A percentile compares a stretch with the other conserved stretches of the same genome.
These are phyloP conservation scores for Itoplectis maculator DNA, from an alignment of 2,888 invertebrate genomes.

Conservation along the genomic window DNA sequence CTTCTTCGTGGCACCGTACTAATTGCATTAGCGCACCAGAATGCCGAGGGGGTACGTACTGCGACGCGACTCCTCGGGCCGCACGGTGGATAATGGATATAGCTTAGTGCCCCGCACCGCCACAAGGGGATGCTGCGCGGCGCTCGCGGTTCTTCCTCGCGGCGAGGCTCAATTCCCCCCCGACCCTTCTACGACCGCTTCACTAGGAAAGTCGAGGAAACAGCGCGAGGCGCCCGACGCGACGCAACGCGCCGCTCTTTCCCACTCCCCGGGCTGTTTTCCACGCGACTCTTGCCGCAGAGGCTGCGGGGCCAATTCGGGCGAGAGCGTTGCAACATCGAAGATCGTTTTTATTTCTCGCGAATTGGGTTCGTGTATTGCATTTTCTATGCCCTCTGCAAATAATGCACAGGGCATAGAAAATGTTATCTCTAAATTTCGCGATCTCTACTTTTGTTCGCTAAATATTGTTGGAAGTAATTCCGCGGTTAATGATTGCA, in stretches of 20 bases:
- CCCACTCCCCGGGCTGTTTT: not conserved
- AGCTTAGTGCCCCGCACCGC: not conserved
- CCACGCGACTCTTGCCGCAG: not conserved
- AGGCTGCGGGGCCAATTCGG: not conserved
- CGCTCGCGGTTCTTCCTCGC: not conserved
- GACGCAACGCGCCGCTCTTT: not conserved
- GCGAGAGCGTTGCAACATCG: not conserved
- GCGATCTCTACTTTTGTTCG: not conserved
- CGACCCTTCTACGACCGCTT: too few species aligned
- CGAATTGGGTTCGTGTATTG: too few species aligned
- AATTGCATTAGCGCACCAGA: conserved; percentile 75
- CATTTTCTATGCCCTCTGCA: too few species aligned
- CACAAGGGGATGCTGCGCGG: conserved; percentile 8
- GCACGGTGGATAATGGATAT: conserved; percentile 48
- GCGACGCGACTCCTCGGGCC: conserved; percentile 34
- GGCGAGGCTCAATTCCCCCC: not conserved
- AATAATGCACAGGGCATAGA: too few species aligned
- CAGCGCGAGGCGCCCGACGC: conserved; percentile 10
- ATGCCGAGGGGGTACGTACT: conserved; percentile 26
- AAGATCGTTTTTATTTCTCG: too few species aligned
- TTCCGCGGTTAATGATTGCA: not conserved
- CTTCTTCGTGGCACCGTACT: conserved; percentile 72
- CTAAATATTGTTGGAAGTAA: not conserved
- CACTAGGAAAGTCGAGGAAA: conserved; percentile 9
- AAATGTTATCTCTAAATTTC: too few species aligned